Evolutionary conservation across 1,140 invertebrate species (phyloP), one percentile per base, ranked within the genome.

Genomic region (Metaphire vulgaris): DNA sequence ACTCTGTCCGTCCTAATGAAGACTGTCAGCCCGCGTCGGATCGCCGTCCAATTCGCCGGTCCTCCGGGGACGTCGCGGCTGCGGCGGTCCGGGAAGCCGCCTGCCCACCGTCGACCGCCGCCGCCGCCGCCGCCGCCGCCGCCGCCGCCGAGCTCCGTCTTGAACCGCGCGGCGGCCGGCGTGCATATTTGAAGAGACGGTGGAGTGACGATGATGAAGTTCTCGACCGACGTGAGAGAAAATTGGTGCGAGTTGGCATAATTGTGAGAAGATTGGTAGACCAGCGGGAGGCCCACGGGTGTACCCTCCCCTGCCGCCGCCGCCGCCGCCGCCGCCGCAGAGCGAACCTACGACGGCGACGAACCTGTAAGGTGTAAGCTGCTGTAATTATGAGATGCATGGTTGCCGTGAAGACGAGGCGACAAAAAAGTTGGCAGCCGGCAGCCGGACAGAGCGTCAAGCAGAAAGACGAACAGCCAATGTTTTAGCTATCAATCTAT

Each of bases 151-250:
- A 21, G 21, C 41, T 6, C 41, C 41, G 41, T 56, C 41, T 56
- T 56, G 41, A 56, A 56, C 41, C 41, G 41, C 6, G n/a, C n/a
- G n/a, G n/a, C n/a, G n/a, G n/a, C n/a, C 41, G 6, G 41, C 41
- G 41, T 56, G 41, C 41, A 56, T 56, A 56, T 56, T 56, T 56
- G 41, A 56, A 56, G 41, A 56, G 41, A 56, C 41, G 41, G 41
- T 21, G 41, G 21, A 6, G 41, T 56, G 41, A 56, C 41, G 41
- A 56, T 56, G 41, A 56, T 56, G 41, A 56, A 56, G 41, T 56
- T 56, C 21, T 56, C 41, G 41, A 21, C 41, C 21, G 41, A 56
- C 41, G 41, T 56, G 41, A 56, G 41, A 56, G 41, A 56, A 56
- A 56, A 56, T 56, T 56, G 41, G 41, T 56, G 41, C 41, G 41